phyloP scores from a whole-genome alignment of 2,113 vertebrate genomes.

The Cairina moschata region DNA sequence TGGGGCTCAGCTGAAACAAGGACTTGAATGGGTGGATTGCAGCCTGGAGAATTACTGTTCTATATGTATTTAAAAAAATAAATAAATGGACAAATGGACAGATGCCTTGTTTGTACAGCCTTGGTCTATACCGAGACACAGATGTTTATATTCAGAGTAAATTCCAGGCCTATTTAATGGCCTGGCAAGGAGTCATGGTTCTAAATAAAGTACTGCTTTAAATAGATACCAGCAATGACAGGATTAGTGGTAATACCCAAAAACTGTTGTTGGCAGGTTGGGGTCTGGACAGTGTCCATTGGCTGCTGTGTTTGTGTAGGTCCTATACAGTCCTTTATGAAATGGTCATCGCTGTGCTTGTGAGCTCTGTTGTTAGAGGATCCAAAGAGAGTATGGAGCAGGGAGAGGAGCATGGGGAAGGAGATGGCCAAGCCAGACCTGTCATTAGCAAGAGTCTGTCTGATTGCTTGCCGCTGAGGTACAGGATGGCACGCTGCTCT shows the following conservation, averaged over 20 bases:
- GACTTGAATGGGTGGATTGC: neutral
- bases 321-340: neutral
- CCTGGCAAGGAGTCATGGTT: neutral
- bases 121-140: neutral
- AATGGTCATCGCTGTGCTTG: neutral
- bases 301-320: neutral
- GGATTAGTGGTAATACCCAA: neutral
- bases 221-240: neutral
- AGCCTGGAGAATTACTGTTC: neutral
- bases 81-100: neutral
- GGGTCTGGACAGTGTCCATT: fast-evolving
- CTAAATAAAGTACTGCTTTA: neutral
- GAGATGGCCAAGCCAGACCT: neutral
- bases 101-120: neutral
- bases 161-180: neutral
- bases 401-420: neutral
- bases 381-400: neutral
- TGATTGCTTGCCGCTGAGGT: neutral
- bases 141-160: neutral
- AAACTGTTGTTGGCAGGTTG: neutral
- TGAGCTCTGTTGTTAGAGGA: neutral
- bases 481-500: neutral
- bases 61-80: neutral
- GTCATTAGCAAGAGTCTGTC: neutral
- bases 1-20: neutral